Evolutionary conservation across 2,113 vertebrate genomes (phyloP).

Genomic region (Rhineura floridana): DNA sequence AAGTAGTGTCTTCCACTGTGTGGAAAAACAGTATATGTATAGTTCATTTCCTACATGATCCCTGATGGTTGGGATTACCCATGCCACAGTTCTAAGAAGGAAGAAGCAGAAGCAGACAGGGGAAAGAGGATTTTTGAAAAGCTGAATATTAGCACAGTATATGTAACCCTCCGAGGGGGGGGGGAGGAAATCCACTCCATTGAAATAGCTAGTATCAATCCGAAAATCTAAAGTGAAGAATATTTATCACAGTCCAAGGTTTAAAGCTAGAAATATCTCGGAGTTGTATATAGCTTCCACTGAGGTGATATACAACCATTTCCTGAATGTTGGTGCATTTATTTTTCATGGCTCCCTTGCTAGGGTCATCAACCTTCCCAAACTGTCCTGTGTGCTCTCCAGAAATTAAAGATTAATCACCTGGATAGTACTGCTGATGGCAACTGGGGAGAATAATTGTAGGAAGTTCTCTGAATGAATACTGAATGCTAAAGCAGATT

Average conservation of each 20-base stretch:
- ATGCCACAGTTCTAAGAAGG: background rate
- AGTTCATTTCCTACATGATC: background rate
- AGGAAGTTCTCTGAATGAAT: background rate
- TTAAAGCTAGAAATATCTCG: background rate
- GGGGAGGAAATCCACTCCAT: background rate
- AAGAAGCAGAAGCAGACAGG: background rate
- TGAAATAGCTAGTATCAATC: background rate
- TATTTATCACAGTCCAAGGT: background rate
- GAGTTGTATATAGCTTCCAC: background rate
- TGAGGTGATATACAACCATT: background rate
- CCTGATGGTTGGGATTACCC: background rate
- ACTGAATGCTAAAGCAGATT: conserved; percentile 29
- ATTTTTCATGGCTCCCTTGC: conserved; percentile 24
- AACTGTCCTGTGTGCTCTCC: background rate
- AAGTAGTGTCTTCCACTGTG: background rate
- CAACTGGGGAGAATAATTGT: conserved; percentile 18
- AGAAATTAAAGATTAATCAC: conserved; percentile 33
- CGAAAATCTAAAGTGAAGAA: background rate
- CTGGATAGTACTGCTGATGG: background rate
- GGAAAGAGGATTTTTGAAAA: background rate
- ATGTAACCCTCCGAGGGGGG: background rate
- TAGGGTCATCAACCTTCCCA: background rate
- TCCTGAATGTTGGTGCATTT: background rate
- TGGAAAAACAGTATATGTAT: background rate
- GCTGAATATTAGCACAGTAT: background rate